Evolutionary conservation across 2,113 vertebrate genomes (phyloP), one percentile per base, ranked within the genome.

Genomic region (Poeciliopsis prolifica): DNA sequence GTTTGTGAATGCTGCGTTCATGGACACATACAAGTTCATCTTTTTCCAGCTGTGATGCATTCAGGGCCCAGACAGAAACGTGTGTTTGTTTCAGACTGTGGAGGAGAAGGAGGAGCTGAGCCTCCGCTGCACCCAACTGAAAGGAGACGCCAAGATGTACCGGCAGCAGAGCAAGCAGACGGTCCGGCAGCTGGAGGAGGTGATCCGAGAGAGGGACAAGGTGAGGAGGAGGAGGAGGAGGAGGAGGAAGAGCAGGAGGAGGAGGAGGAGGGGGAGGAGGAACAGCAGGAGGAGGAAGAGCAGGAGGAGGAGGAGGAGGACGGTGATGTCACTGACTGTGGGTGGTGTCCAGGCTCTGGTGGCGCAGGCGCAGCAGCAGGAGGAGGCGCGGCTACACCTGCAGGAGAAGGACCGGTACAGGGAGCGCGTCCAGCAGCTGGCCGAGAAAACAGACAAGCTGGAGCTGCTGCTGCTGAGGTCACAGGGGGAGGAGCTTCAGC

Each of bases 141-240:
- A 92, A 77, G 97, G 96, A 74, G 97, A 98, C 72, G 92, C 92
- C 8, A 94, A 90, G 90, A 95, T 97, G 92, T 98, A 96, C 78
- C 95, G 93, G 19, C 94, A 95, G 12, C 93, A 95, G n/a, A 96
- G 95, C 7, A 95, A 96, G 72, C 94, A 96, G 19, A 94, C 96
- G 63, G 74, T 98, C 78, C 91, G 92, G 73, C 97, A 98, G 89
- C 93, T 98, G 95, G 96, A 97, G 68, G 97, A 98, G 82, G 96
- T 98, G 42, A 95, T 94, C 72, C 74, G 65, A 0, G 97, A 98
- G 88, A 92, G 97, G 79, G 96, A 98, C 87, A 95, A 96, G 96
- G 97, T 97, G 71, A 85, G 81, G 74, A 40, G 67, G 44, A 69
- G 44, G 24, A 44, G 17, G 44, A 42, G 28, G 12, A 35, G 30